A percentile compares a stretch with the other conserved stretches of the same genome.
phyloP scores from a whole-genome alignment of 2,888 invertebrate genomes.

The Lobophora halterata region DNA sequence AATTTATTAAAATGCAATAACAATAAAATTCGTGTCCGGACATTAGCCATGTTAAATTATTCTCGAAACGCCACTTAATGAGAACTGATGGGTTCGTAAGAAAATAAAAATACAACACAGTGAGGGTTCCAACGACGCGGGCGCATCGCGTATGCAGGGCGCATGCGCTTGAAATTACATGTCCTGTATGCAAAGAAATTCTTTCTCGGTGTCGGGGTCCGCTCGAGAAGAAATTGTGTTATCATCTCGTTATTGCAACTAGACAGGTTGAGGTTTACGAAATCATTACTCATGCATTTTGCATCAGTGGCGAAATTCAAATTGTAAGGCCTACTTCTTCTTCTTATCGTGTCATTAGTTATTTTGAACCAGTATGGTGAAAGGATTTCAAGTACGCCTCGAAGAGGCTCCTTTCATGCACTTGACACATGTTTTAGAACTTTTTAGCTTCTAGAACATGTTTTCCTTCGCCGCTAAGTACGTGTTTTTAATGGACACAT shows the following conservation, averaged over 20 bases:
- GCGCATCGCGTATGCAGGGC: conserved; percentile 67
- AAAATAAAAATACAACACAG: conserved; percentile 75
- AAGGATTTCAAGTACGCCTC: too few relatives aligned
- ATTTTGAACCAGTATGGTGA: too few relatives aligned
- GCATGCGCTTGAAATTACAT: conserved; percentile 69
- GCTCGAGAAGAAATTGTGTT: conserved; percentile 46
- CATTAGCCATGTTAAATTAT: conserved; percentile 78
- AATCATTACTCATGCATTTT: too few relatives aligned
- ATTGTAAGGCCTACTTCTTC: too few relatives aligned
- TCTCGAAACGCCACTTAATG: conserved; percentile 80
- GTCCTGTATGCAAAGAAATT: conserved; percentile 71
- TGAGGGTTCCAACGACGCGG: conserved; percentile 54
- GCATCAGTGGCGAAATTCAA: too few relatives aligned
- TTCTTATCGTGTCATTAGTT: too few relatives aligned
- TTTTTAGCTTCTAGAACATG: too few relatives aligned
- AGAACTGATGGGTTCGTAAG: conserved; percentile 80
- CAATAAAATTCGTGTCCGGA: conserved; percentile 80
- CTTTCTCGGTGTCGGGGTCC: conserved; percentile 43
- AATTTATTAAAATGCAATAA: conserved; percentile 80
- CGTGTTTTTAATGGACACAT: too few relatives aligned
- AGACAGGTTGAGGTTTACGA: conserved; percentile 5
- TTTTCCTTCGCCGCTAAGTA: too few relatives aligned
- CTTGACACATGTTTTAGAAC: too few relatives aligned
- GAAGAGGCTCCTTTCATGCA: too few relatives aligned
- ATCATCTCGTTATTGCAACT: conserved; percentile 21